Conservation (phyloP, 2,113 vertebrate species). For the Dicerorhinus sumatrensis region DNA sequence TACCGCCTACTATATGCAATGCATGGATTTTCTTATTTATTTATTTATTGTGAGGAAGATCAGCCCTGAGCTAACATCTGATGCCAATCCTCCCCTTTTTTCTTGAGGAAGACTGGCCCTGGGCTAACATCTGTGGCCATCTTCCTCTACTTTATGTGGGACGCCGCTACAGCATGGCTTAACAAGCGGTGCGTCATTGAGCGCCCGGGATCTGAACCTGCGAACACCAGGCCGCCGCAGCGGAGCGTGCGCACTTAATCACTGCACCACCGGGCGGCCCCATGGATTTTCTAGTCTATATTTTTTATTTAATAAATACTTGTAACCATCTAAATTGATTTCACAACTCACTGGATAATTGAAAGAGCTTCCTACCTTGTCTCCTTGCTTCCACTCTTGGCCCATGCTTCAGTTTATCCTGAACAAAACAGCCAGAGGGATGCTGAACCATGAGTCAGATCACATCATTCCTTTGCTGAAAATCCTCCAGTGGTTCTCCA, state of each 20-base stretch:
- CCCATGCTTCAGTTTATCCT: constrained; percentile 13
- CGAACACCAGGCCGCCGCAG: too few relatives aligned
- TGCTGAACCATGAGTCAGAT: not conserved
- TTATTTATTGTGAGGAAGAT: too few relatives aligned
- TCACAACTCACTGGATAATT: not conserved
- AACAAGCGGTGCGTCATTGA: too few relatives aligned
- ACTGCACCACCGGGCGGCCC: too few relatives aligned
- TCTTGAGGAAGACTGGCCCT: too few relatives aligned
- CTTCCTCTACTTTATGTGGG: too few relatives aligned
- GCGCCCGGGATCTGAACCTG: too few relatives aligned
- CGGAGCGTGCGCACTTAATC: too few relatives aligned
- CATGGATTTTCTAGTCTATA: not conserved
- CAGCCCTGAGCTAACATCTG: too few relatives aligned
- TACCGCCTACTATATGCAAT: not conserved
- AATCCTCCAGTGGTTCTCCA: not conserved
- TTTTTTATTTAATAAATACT: constrained; percentile 32
- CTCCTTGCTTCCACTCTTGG: not conserved
- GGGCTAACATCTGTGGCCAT: too few relatives aligned
- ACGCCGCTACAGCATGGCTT: too few relatives aligned
- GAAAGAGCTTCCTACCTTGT: not conserved
- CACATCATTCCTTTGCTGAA: not conserved
- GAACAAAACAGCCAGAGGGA: constrained; percentile 5
- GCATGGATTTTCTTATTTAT: not conserved
- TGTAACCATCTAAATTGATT: constrained; percentile 19
- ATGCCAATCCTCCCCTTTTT: too few relatives aligned